A percentile compares a stretch with the other conserved stretches of the same genome.
These are phyloP conservation scores for Latrodectus elegans DNA, from an alignment of 2,888 invertebrate species.

Conservation along the genomic window DNA sequence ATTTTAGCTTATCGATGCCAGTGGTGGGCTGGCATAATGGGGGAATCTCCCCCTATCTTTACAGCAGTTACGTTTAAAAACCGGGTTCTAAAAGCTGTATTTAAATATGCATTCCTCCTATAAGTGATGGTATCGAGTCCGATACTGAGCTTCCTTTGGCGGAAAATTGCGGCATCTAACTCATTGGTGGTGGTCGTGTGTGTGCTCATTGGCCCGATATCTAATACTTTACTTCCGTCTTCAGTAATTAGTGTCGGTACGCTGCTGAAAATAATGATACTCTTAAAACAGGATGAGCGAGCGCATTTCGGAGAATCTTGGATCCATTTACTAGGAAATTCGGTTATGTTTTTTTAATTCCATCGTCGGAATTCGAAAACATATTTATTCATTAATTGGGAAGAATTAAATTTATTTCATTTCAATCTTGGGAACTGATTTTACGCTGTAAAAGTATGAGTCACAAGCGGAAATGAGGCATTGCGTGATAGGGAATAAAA, in stretches of 20 bases:
- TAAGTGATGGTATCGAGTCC: constrained; percentile 24
- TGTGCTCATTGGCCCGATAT: constrained; percentile 10
- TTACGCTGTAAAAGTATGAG: too few relatives aligned
- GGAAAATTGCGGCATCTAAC: constrained; percentile 15
- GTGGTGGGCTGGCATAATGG: constrained; percentile 17
- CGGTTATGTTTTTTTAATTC: neutral
- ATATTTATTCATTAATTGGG: neutral
- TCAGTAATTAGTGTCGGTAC: constrained; percentile 6
- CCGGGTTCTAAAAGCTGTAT: constrained; percentile 1
- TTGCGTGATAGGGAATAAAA: too few relatives aligned
- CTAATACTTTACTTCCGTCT: constrained; percentile 20
- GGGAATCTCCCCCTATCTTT: constrained; percentile 29
- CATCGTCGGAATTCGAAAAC: neutral
- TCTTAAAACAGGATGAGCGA: neutral
- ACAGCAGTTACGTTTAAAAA: constrained; percentile 25
- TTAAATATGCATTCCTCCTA: constrained; percentile 21
- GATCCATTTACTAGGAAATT: neutral
- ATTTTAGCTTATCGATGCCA: constrained; percentile 20
- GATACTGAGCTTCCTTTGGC: neutral
- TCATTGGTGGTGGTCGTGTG: neutral
- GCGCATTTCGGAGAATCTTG: neutral
- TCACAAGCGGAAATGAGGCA: too few relatives aligned
- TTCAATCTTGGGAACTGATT: neutral
- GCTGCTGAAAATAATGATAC: constrained; percentile 13
- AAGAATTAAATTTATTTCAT: neutral